A percentile compares a stretch with the other conserved stretches of the same genome.
These are phyloP conservation scores for Caenorhabditis sp. DNA, from an alignment of 2,888 invertebrate species.

Conservation along the genomic window DNA sequence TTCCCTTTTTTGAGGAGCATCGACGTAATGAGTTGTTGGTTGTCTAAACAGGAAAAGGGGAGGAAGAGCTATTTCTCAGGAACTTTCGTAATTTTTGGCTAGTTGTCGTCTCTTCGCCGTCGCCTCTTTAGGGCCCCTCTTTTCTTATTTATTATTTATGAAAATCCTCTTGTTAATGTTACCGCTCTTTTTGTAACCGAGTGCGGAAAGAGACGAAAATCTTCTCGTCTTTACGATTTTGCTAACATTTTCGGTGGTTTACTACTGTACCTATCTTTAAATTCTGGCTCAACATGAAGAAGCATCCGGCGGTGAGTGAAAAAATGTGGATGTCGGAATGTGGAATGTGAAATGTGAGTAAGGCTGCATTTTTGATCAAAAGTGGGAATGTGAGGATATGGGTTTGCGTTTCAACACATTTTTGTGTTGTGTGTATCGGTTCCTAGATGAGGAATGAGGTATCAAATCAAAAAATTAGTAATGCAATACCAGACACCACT, in stretches of 20 bases:
- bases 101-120: slow-evolving; percentile 2
- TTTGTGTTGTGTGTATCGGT: background rate
- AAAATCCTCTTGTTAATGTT: slow-evolving; percentile 49
- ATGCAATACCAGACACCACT: slow-evolving; percentile 26
- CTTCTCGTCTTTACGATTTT: slow-evolving; percentile 1
- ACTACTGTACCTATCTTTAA: too few relatives aligned
- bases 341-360: slow-evolving; percentile 1
- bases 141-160: slow-evolving; percentile 51
- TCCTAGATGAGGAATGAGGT: too few relatives aligned
- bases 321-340: too few relatives aligned
- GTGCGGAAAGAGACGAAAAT: slow-evolving; percentile 4
- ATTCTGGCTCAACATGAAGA: slow-evolving; percentile 14
- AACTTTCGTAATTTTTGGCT: slow-evolving; percentile 34
- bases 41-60: slow-evolving; percentile 7
- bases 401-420: background rate
- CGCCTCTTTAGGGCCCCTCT: background rate
- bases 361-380: too few relatives aligned
- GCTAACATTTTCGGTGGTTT: background rate
- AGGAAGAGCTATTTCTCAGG: slow-evolving; percentile 1
- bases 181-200: slow-evolving; percentile 21
- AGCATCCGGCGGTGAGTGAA: slow-evolving; percentile 44
- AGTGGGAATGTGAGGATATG: background rate
- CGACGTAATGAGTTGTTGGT: slow-evolving; percentile 44
- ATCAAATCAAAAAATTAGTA: slow-evolving; percentile 43
- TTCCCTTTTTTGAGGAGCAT: background rate